Base-by-base conservation (phyloP, 92 coral and sea anemone species). In the Epizoanthus fatuus region DNA sequence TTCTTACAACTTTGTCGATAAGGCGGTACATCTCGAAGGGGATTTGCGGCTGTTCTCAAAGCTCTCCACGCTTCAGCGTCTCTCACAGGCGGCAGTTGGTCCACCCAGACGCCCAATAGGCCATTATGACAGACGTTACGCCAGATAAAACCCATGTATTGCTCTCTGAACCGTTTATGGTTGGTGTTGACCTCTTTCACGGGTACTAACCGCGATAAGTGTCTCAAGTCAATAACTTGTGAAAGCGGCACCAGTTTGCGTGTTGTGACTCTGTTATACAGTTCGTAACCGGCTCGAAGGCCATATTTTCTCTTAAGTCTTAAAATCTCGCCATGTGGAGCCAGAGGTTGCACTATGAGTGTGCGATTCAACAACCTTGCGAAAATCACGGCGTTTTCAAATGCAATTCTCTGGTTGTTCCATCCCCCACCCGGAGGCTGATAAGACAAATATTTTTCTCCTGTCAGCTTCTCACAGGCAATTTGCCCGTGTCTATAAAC, bases 351-450 rank as follows among this genome's bases (percentile, higher is more conserved):
- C 3, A 96, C 92, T 3, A 96, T 85, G 4, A 96, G 94, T 22
- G 96, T 94, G 80, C 98, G 87, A 54, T 90, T 90, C 59, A 96
- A 72, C 73, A 96, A 59, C 81, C 81, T 88, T 7, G 98, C 98
- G 12, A 96, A 77, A 64, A 96, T 82, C 11, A 95, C 98, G 0
- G 99, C 99, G 75, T 95, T 95, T 77, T 97, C 99, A 59, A 97
- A 88, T 54, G 99, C 99, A 47, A 97, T 85, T 63, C 99, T 94
- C 81, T 97, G 99, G 79, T 97, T 97, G 72, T 97, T 97, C 99
- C 99, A 97, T 32, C 99, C 99, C 13, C 99, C 99, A 8, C 97
- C 98, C 9, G 99, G 99, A 5, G 99, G 99, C 73, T 95, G 98
- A 79, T 97, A 97, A 37, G 98, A 89, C 81, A 97, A 75, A 68